Conservation (phyloP, 2,113 vertebrate genomes). For the Petrocephalus microphthalmus region DNA sequence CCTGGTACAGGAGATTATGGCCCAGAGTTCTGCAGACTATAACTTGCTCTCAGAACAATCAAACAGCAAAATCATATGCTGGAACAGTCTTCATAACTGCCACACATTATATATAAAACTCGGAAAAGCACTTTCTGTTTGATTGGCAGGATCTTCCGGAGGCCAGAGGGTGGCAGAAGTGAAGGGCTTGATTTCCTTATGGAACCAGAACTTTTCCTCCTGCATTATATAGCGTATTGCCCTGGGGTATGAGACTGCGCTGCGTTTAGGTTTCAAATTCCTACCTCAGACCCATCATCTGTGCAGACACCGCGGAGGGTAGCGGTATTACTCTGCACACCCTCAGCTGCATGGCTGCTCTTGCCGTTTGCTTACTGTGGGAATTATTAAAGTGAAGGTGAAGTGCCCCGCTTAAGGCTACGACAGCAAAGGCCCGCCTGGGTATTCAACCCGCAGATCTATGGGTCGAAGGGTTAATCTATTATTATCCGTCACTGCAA, state of each 20-base stretch:
- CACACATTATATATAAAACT: background rate
- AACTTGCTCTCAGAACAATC: background rate
- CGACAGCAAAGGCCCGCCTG: background rate
- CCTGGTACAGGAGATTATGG: background rate
- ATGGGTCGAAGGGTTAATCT: background rate
- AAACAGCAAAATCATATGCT: background rate
- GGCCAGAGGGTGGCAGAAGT: background rate
- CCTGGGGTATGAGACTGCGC: background rate
- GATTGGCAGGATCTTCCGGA: background rate
- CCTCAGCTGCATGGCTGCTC: background rate
- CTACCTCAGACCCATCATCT: background rate
- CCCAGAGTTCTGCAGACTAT: background rate
- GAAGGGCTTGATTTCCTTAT: background rate
- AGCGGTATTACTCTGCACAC: background rate
- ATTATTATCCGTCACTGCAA: slow-evolving; percentile 6
- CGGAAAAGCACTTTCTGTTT: background rate
- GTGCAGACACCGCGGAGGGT: background rate
- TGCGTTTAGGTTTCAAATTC: background rate
- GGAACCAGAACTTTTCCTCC: background rate
- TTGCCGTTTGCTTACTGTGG: background rate
- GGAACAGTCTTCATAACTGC: background rate
- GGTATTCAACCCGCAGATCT: background rate
- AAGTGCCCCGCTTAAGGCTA: background rate
- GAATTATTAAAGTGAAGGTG: background rate
- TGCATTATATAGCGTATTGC: background rate